phyloP scores from a whole-genome alignment of 2,888 invertebrate species.

The Xylota segnis region DNA sequence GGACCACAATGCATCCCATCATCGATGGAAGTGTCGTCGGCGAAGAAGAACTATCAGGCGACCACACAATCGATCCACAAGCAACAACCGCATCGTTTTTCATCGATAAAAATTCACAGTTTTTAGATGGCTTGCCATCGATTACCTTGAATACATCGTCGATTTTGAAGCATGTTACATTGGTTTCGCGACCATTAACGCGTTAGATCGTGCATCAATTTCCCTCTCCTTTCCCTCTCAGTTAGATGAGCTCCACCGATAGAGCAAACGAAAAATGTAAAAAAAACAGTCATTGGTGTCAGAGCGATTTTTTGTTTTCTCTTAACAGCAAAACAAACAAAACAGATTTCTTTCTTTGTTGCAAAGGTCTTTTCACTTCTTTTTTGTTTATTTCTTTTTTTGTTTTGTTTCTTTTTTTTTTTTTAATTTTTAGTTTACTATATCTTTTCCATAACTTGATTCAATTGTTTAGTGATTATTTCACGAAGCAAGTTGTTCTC shows the following conservation, averaged over 20 bases:
- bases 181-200: slow-evolving; percentile 81
- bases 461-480: slow-evolving; percentile 17
- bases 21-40: slow-evolving; percentile 55
- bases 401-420: slow-evolving; percentile 1
- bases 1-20: slow-evolving; percentile 80
- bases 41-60: slow-evolving; percentile 48
- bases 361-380: neutral
- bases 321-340: slow-evolving; percentile 35
- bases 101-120: slow-evolving; percentile 79
- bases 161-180: slow-evolving; percentile 81
- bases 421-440: neutral
- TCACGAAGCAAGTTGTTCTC: neutral
- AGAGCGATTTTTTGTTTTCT: slow-evolving; percentile 39
- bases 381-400: neutral
- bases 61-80: slow-evolving; percentile 54
- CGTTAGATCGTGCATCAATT: slow-evolving; percentile 77
- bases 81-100: slow-evolving; percentile 78
- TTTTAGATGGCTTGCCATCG: slow-evolving; percentile 69
- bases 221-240: neutral
- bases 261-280: neutral
- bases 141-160: slow-evolving; percentile 78
- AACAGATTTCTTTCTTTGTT: slow-evolving; percentile 4
- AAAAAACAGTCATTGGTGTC: slow-evolving; percentile 22
- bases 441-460: neutral
- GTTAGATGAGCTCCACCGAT: slow-evolving; percentile 5